phyloP scores from a whole-genome alignment of 2,888 invertebrate species.

The Branchipolynoe longqiensis region DNA sequence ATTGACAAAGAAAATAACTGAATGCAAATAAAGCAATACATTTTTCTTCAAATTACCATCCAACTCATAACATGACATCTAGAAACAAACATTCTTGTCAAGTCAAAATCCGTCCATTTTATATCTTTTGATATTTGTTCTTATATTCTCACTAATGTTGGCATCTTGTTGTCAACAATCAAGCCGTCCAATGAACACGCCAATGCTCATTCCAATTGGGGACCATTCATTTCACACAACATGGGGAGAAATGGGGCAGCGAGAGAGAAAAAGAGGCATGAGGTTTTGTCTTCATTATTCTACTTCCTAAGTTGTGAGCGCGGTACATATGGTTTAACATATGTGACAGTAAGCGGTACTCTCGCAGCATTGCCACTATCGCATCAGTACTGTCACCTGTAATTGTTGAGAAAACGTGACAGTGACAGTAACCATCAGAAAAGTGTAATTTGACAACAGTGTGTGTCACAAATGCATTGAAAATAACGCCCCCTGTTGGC shows the following conservation, averaged over 20 bases:
- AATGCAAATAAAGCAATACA: conserved; percentile 34
- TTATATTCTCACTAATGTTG: conserved; percentile 22
- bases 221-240: background rate
- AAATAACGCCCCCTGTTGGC: too few species aligned
- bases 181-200: conserved; percentile 34
- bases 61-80: background rate
- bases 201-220: conserved; percentile 28
- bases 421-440: too few species aligned
- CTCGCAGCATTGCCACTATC: too few species aligned
- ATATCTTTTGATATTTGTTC: conserved; percentile 1
- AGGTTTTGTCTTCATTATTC: too few species aligned
- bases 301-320: too few species aligned
- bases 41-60: conserved; percentile 13
- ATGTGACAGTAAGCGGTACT: too few species aligned
- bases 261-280: background rate
- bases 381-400: too few species aligned
- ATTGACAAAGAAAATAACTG: too few species aligned
- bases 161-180: background rate
- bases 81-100: background rate
- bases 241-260: background rate
- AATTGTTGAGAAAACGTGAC: too few species aligned
- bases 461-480: too few species aligned
- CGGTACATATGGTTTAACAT: too few species aligned
- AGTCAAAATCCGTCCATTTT: conserved; percentile 43
- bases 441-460: too few species aligned